Evolutionary conservation across 2,888 invertebrate genomes (phyloP).

Genomic region (Calameuta idolon): DNA sequence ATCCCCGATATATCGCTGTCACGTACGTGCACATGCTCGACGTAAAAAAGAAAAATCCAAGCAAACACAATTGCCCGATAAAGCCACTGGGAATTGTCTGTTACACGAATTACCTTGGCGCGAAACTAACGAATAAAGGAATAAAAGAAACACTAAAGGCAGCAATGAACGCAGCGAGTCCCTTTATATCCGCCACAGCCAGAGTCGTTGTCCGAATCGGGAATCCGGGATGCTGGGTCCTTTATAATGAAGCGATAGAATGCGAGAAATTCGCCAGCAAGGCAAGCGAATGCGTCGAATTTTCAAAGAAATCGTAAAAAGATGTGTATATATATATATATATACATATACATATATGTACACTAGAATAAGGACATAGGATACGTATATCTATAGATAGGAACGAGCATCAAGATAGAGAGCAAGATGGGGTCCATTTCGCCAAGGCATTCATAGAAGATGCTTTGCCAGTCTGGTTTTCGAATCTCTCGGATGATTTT

Average conservation of each 20-base stretch:
- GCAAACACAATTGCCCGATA: background rate
- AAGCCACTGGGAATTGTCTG: background rate
- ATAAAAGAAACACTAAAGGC: background rate
- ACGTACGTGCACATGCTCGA: background rate
- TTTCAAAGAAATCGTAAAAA: constrained; percentile 51
- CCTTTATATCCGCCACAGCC: background rate
- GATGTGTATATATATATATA: constrained; percentile 4
- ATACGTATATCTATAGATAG: constrained; percentile 9
- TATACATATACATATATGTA: background rate
- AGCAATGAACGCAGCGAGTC: background rate
- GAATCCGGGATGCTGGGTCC: constrained; percentile 25
- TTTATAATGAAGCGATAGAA: constrained; percentile 63
- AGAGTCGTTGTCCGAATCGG: background rate
- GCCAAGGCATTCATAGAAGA: constrained; percentile 51
- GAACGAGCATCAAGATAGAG: background rate
- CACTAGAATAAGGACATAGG: background rate
- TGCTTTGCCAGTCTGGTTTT: constrained; percentile 49
- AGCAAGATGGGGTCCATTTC: background rate
- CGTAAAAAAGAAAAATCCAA: background rate
- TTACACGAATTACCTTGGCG: background rate
- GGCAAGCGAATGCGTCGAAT: constrained; percentile 50
- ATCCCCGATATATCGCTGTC: background rate
- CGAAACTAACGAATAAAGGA: background rate
- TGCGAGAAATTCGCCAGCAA: constrained; percentile 58
- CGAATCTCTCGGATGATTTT: constrained; percentile 45